A percentile compares a stretch with the other conserved stretches of the same genome.
These are phyloP conservation scores for Drosophila glabriapex DNA, from an alignment of 2,888 invertebrate species.

Conservation along the genomic window DNA sequence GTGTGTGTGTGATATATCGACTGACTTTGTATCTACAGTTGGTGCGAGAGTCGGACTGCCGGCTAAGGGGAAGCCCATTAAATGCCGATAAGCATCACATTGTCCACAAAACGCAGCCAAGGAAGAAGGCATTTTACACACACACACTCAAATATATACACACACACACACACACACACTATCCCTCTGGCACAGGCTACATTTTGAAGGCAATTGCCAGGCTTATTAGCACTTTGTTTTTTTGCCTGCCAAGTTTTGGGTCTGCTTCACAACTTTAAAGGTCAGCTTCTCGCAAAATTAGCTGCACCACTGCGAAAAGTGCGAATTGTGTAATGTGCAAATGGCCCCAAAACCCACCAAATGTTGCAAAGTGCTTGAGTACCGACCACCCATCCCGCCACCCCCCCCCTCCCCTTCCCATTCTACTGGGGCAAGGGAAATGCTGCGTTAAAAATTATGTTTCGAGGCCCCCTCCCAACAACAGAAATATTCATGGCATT, in stretches of 20 bases:
- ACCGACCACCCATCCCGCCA: neutral
- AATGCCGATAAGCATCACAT: slow-evolving; percentile 74
- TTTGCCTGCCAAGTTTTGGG: slow-evolving; percentile 11
- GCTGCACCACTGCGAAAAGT: slow-evolving; percentile 50
- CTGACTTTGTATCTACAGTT: slow-evolving; percentile 7
- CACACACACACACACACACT: neutral
- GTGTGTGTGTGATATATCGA: neutral
- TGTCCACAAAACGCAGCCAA: slow-evolving; percentile 55
- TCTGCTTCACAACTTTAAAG: slow-evolving; percentile 49
- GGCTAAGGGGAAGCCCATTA: slow-evolving; percentile 48
- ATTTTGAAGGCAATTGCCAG: slow-evolving; percentile 58
- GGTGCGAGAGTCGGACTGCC: slow-evolving; percentile 12
- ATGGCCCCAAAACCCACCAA: slow-evolving; percentile 21
- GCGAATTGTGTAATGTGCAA: slow-evolving; percentile 62
- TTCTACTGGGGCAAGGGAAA: slow-evolving; percentile 52
- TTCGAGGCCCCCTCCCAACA: slow-evolving; percentile 14
- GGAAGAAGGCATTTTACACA: slow-evolving; percentile 27
- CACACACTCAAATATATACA: neutral
- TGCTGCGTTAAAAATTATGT: slow-evolving; percentile 78
- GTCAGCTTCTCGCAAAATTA: slow-evolving; percentile 52
- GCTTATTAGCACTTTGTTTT: slow-evolving; percentile 68
- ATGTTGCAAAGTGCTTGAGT: slow-evolving; percentile 41
- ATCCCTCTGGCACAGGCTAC: neutral
- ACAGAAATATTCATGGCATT: slow-evolving; percentile 73
- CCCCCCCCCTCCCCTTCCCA: too few relatives aligned